phyloP scores from a whole-genome alignment of 2,797 vertebrate genomes.

The Carduelis carduelis region DNA sequence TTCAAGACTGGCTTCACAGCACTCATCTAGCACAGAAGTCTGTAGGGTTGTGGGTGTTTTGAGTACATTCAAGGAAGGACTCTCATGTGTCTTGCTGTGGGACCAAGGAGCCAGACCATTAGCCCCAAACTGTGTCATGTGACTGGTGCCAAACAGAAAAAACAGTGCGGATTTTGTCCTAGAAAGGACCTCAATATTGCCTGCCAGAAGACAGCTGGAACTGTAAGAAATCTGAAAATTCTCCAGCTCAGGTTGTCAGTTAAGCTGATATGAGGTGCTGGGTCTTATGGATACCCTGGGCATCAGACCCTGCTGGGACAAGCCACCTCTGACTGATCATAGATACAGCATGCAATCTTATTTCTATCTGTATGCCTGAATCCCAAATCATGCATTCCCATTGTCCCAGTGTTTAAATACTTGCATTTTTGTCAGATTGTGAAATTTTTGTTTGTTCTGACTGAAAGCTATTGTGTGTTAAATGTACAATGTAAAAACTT shows the following conservation, averaged over 20 bases:
- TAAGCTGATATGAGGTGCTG: background rate
- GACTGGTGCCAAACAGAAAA: background rate
- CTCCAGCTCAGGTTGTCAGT: background rate
- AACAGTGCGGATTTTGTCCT: background rate
- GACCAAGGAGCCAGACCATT: background rate
- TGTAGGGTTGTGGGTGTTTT: background rate
- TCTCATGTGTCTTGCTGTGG: background rate
- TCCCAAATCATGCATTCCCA: background rate
- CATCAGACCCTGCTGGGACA: background rate
- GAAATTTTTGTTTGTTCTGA: background rate
- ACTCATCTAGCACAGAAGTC: background rate
- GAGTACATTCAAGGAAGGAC: background rate
- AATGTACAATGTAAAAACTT: background rate
- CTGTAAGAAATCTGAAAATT: background rate
- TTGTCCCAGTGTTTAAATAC: background rate
- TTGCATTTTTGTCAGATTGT: background rate
- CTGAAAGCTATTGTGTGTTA: background rate
- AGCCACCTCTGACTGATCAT: background rate
- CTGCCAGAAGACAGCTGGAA: background rate
- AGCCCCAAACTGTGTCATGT: background rate
- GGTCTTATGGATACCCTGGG: background rate
- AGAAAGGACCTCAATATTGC: background rate
- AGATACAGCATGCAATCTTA: background rate
- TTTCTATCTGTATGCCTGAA: background rate
- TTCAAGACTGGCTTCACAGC: background rate